Base-by-base conservation (phyloP, 2,113 vertebrate genomes). In the Sylvia atricapilla region DNA sequence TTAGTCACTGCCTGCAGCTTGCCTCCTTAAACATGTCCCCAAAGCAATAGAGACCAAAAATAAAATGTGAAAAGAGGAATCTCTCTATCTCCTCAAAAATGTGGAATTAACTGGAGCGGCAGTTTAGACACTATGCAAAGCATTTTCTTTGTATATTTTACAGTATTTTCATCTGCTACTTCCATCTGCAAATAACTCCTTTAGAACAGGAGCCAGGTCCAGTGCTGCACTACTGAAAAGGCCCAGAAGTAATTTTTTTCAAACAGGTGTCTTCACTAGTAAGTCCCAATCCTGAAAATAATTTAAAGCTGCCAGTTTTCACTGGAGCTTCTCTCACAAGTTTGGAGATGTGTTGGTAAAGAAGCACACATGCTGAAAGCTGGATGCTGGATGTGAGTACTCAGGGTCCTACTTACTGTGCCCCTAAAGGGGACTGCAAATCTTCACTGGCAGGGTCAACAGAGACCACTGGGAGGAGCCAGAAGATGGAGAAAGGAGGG, bases 1-100 rank as follows among this genome's bases (percentile, higher is more conserved):
- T 97, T 96, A 97, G 95, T 97, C 96, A 97, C 76, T 64, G 69
- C 79, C 93, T 92, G 66, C 68, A 95, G 76, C 56, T 52, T 75
- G 64, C 16, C 64, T 73, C 80, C 53, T 89, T 49, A 72, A 90
- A 78, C 15, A 50, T 52, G 69, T 78, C 73, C 73, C 69, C 90
- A 87, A 24, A 89, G 68, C 60, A 67, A 64, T 7, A 74, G 22
- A 87, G 60, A 84, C 83, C 88, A 93, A 94, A 96, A 96, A 92
- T 87, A 96, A 83, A 63, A 81, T 8, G 13, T 87, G 50, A 86
- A 88, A 96, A 96, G 79, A 95, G 90, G 93, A 97, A 96, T 95
- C 73, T 91, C 69, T 77, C 14, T 52, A 46, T 49, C 83, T 75
- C 41, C 83, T 90, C 6, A 17, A 52, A 90, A 89, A 86, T 37